These are phyloP conservation scores for Calycopis cecrops DNA, from an alignment of 1,140 invertebrate species.

Conservation along the genomic window DNA sequence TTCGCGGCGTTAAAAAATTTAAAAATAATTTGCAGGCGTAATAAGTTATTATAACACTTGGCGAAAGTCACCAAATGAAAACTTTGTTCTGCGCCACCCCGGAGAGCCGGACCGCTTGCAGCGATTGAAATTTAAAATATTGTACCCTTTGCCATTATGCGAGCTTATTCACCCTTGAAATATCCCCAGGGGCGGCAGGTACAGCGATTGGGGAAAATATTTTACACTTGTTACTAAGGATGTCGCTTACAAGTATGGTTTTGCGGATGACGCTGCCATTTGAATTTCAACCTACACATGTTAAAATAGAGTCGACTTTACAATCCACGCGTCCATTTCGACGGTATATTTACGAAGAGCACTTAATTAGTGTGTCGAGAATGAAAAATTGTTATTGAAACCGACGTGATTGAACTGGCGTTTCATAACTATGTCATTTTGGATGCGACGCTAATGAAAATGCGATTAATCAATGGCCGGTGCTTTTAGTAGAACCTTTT, in stretches of 20 bases:
- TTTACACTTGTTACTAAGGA: slow-evolving; percentile 74
- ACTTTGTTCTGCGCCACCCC: slow-evolving; percentile 62
- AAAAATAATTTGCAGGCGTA: slow-evolving; percentile 29
- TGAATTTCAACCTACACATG: slow-evolving; percentile 32
- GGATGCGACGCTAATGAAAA: slow-evolving; percentile 68
- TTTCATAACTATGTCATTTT: slow-evolving; percentile 72
- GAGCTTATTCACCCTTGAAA: slow-evolving; percentile 76
- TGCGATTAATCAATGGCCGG: slow-evolving; percentile 55
- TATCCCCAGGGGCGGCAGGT: slow-evolving; percentile 74
- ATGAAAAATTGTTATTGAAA: slow-evolving; percentile 75
- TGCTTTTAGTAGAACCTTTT: slow-evolving; percentile 48
- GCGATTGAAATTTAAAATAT: slow-evolving; percentile 77
- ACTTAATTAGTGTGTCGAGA: slow-evolving; percentile 74
- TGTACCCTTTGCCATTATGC: slow-evolving; percentile 75
- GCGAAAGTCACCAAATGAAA: slow-evolving; percentile 62
- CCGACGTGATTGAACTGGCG: slow-evolving; percentile 68
- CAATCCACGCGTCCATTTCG: slow-evolving; percentile 23
- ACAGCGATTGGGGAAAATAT: slow-evolving; percentile 73
- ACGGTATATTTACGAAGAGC: slow-evolving; percentile 67
- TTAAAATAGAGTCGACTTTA: slow-evolving; percentile 36
- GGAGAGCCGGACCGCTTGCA: slow-evolving; percentile 61
- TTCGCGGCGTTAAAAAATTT: slow-evolving; percentile 3
- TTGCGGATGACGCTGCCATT: slow-evolving; percentile 31
- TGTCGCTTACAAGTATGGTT: slow-evolving; percentile 61
- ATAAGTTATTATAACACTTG: slow-evolving; percentile 64